These are phyloP conservation scores for Leucoraja erinaceus DNA, from an alignment of 2,113 vertebrate genomes.

Conservation along the genomic window DNA sequence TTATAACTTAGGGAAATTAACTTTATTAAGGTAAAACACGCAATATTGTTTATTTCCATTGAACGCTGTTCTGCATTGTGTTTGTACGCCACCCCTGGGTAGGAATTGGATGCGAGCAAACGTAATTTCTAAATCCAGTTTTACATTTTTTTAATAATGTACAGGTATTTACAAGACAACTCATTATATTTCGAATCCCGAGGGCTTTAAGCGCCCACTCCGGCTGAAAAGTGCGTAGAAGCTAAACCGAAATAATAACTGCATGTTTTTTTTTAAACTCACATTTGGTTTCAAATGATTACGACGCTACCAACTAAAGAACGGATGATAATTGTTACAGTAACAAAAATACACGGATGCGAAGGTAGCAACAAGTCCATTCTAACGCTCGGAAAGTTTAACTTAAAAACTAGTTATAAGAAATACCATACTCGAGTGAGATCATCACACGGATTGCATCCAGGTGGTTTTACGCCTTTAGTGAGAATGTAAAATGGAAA, in stretches of 20 bases:
- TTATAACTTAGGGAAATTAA: neutral
- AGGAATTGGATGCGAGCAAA: neutral
- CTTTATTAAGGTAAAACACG: too few relatives aligned
- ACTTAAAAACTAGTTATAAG: neutral
- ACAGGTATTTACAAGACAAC: neutral
- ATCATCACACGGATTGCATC: neutral
- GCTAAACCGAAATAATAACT: neutral
- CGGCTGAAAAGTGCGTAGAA: neutral
- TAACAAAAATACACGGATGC: neutral
- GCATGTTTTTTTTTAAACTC: too few relatives aligned
- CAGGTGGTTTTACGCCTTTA: neutral
- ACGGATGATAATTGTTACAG: neutral
- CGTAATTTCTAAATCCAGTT: neutral
- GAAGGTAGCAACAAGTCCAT: conserved; percentile 13
- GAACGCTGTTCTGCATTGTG: neutral
- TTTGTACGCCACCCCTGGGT: neutral
- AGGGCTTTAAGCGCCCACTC: neutral
- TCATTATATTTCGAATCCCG: neutral
- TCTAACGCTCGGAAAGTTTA: neutral
- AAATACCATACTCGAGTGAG: neutral
- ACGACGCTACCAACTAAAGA: neutral
- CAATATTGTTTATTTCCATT: neutral
- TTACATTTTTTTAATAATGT: neutral
- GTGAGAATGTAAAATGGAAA: neutral
- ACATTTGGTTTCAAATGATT: neutral